Conservation (phyloP, 2,797 vertebrate genomes). For the Chromis chromis region DNA sequence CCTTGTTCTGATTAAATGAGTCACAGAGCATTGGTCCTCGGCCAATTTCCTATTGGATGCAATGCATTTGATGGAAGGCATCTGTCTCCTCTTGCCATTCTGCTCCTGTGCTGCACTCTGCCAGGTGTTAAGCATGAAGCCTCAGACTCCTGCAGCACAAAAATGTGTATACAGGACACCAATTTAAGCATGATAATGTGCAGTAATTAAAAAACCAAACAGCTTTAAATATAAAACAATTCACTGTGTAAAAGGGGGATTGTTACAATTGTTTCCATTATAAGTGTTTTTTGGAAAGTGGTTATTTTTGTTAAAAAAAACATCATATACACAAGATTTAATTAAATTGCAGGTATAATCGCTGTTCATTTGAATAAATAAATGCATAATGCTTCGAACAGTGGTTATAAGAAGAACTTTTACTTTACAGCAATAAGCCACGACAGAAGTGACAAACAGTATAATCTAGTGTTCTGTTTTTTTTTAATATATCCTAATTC, state of each 20-base stretch:
- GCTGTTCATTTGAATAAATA: not conserved
- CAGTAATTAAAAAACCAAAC: not conserved
- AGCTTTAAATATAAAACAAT: not conserved
- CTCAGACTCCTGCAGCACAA: conserved; percentile 8
- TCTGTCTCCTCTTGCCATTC: conserved; percentile 42
- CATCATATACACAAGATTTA: not conserved
- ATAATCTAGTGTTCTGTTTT: no score
- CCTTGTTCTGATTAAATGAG: conserved; percentile 35
- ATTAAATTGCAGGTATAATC: not conserved
- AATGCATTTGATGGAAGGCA: conserved; percentile 37
- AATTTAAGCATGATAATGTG: not conserved
- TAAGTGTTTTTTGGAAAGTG: no score
- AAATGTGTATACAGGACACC: not conserved
- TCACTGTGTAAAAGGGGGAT: not conserved
- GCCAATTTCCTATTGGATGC: conserved; percentile 34
- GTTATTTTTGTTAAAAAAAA: no score
- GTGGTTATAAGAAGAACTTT: not conserved
- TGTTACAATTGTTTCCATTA: not conserved
- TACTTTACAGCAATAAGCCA: not conserved
- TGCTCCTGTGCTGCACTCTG: conserved; percentile 17
- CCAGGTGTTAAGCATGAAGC: conserved; percentile 32
- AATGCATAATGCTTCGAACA: not conserved
- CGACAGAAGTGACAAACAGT: not conserved
- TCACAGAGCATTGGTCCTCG: conserved; percentile 18
- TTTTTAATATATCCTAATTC: no score